These are phyloP conservation scores for Sarcophaga carnaria DNA, from an alignment of 2,888 invertebrate genomes.

Conservation along the genomic window DNA sequence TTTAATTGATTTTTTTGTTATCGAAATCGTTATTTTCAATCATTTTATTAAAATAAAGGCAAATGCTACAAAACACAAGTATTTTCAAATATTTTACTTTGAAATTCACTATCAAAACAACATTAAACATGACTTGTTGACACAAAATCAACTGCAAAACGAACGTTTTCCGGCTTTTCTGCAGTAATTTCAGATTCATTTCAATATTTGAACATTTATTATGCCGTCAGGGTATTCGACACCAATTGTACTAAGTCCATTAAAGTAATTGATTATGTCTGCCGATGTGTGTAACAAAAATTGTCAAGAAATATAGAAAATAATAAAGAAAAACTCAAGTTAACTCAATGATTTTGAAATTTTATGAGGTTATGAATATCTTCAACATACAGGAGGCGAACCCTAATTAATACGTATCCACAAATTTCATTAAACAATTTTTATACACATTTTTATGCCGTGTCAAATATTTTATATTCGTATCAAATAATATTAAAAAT, in stretches of 20 bases:
- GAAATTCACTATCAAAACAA: constrained; percentile 49
- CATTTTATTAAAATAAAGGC: constrained; percentile 3
- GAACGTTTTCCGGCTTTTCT: constrained; percentile 71
- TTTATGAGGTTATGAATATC: too few species aligned
- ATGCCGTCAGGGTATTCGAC: too few species aligned
- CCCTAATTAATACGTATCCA: too few species aligned
- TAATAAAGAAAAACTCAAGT: too few species aligned
- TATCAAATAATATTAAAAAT: constrained; percentile 28
- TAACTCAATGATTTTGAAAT: too few species aligned
- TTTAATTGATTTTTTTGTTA: constrained; percentile 26
- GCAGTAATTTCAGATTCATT: constrained; percentile 68
- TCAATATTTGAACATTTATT: too few species aligned
- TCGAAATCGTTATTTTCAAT: constrained; percentile 8
- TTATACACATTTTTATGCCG: constrained; percentile 18
- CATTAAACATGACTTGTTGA: constrained; percentile 74
- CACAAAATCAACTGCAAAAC: constrained; percentile 79
- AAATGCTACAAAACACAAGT: background rate
- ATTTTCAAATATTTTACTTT: background rate
- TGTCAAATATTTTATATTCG: background rate
- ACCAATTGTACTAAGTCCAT: too few species aligned
- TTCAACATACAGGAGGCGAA: too few species aligned
- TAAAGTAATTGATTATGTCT: too few species aligned
- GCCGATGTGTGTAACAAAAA: too few species aligned
- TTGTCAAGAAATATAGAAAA: too few species aligned
- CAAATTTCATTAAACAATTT: too few species aligned